A percentile compares a stretch with the other conserved stretches of the same genome.
Conservation (phyloP, 2,888 invertebrate genomes). For the Lasioglossum lativentre region DNA sequence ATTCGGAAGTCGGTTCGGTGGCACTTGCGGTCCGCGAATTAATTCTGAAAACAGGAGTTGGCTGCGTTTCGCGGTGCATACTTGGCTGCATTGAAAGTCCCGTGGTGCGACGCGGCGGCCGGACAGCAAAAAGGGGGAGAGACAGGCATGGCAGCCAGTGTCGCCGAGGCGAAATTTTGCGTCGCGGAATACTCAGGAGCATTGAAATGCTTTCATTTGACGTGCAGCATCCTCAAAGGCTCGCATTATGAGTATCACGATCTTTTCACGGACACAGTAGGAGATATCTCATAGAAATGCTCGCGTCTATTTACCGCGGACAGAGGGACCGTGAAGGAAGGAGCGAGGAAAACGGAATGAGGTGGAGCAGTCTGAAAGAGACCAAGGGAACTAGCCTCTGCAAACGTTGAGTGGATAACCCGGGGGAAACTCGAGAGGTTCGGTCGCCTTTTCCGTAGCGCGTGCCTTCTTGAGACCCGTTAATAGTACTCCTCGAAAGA, state of each 20-base stretch:
- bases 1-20: neutral
- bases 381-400: conserved; percentile 57
- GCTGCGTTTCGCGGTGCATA: neutral
- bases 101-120: neutral
- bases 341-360: conserved; percentile 57
- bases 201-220: conserved; percentile 71
- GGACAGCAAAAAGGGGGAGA: conserved; percentile 1
- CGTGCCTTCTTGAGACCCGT: conserved; percentile 55
- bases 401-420: conserved; percentile 67
- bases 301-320: conserved; percentile 65
- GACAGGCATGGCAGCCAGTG: conserved; percentile 21
- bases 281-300: conserved; percentile 74
- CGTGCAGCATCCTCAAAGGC: conserved; percentile 64
- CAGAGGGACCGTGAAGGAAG: conserved; percentile 40
- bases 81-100: conserved; percentile 20
- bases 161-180: conserved; percentile 50
- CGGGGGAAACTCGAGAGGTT: conserved; percentile 60
- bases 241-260: conserved; percentile 66
- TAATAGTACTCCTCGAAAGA: conserved; percentile 68
- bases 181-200: conserved; percentile 63
- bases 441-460: conserved; percentile 67
- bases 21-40: neutral
- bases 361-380: conserved; percentile 52
- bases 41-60: neutral
- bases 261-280: conserved; percentile 68